Evolutionary conservation across 2,888 invertebrate species (phyloP), one percentile per base, ranked within the genome.

Genomic region (Limenitis camilla): DNA sequence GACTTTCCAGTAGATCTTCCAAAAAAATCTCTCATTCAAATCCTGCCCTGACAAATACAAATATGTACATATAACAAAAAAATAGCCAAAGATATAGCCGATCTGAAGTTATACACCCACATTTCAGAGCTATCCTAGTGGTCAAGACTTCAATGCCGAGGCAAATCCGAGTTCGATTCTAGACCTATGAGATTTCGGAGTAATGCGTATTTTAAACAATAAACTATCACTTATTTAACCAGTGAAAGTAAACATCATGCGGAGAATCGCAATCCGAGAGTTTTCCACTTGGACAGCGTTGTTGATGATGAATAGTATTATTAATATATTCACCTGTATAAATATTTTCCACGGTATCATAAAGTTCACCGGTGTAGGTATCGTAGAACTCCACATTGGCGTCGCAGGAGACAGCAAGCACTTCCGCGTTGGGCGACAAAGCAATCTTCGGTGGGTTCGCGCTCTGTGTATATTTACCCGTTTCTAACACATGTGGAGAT

Each of bases 371-470:
- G 40, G 90, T 90, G 59, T 89, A 80, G 0, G 92, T 91, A 47
- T 92, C 92, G 81, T 92, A 96, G 68, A 96, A 90, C 55, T 91
- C 90, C 5, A 96, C 72, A 10, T 86, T 86, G 35, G 88, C 83
- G 48, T 90, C 91, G 53, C 90, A 89, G 28, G 92, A 91, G 8
- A 96, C 90, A 0, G 91, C 94, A 8, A 95, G 80, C 11, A 94
- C 93, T 68, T 94, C 91, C 0, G 92, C 94, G 74, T 94, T 92
- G 19, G 95, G 94, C 9, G 96, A 94, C 40, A 96, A 80, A 0
- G 93, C 93, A 50, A 95, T 90, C 59, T 84, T 82, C 6, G 92
- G 89, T 8, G 88, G 74, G 46, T 80, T 79, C 0, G 84, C 85
- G 1, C 88, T 83, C 74, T 89, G 89, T 27, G 90, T 89, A 66